Evolutionary conservation across 1,140 invertebrate genomes (phyloP), one percentile per base, ranked within the genome.

Genomic region (Trichonephila clavipes): DNA sequence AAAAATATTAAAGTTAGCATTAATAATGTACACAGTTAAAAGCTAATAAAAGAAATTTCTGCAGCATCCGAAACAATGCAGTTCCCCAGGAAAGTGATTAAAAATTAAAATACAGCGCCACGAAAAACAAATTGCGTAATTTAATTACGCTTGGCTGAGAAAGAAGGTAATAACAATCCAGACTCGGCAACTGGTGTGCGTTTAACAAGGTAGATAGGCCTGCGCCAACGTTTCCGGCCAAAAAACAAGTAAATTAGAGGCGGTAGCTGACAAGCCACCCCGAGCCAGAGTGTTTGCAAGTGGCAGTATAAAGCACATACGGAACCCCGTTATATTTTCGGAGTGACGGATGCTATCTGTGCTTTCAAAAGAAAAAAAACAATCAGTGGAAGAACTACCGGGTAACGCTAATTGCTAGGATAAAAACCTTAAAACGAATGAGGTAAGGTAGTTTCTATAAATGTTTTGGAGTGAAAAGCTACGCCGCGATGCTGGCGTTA

Each of bases 351-450:
- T 92, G 77, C 19, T 62, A 92, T 81, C 81, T 34, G 58, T 6
- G 34, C 34, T 19, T 16, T 24, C 28, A 62, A 34, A 90, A 82
- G 58, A 90, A 90, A 66, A 40, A 40, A 72, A 69, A 72, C 66
- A 40, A 40, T 90, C 72, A 61, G 34, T 34, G 86, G 34, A 88
- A 88, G 44, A 69, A 40, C 81, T 44, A 18, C 77, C 62, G 44
- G 62, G 28, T 24, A 82, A 18, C 81, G 90, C 90, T 92, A 92
- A 92, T 92, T 92, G 72, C 90, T 58, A 58, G 61, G 90, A 92
- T 92, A 92, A 92, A 92, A 92, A 92, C 61, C 89, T 44, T 28
- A 62, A 90, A 82, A 90, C 40, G 89, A 90, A 90, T 82, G 77
- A 85, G 61, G 90, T 92, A 62, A 83, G 58, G 61, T 69, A 61